Base-by-base conservation (phyloP, 1,140 invertebrate species). In the Anoplophora glabripennis region DNA sequence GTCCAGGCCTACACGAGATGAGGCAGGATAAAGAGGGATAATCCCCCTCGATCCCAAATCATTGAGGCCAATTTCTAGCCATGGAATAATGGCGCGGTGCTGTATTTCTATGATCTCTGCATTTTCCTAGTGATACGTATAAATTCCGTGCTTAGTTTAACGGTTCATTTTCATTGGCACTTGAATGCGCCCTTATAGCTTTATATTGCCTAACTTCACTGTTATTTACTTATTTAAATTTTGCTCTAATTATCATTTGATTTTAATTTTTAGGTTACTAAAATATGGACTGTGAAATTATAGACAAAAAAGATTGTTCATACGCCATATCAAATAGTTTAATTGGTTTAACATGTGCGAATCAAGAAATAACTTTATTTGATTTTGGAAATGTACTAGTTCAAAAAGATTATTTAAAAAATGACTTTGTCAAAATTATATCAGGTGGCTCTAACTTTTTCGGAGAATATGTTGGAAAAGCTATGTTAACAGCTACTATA, bases 401-500 rank as follows among this genome's bases (percentile, higher is more conserved):
- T 34, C 57, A 57, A 42, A 69, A 65, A 57, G 66, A 72, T 60
- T 72, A 74, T 47, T 56, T 60, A 40, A 48, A 65, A 15, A 53
- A 71, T 7, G 75, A 77, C 11, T 76, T 80, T 67, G 86, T 89
- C 8, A 77, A 79, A 49, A 62, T 90, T 21, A 70, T 90, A 28
- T 81, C 80, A 61, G 89, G 88, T 14, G 87, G 88, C 21, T 81
- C 82, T 36, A 80, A 79, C 11, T 76, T 78, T 62, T 75, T 77
- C 60, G 79, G 78, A 60, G 81, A 86, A 35, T 89, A 81, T 73
- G 84, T 90, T 42, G 89, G 88, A 0, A 64, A 72, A 66, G 88
- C 88, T 18, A 83, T 89, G 80, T 68, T 90, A 46, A 86, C 82
- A 53, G 86, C 80, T 37, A 83, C 85, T 10, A 78, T 89, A 37